Base-by-base conservation (phyloP, 2,888 invertebrate species). In the Megastigmus dorsalis region DNA sequence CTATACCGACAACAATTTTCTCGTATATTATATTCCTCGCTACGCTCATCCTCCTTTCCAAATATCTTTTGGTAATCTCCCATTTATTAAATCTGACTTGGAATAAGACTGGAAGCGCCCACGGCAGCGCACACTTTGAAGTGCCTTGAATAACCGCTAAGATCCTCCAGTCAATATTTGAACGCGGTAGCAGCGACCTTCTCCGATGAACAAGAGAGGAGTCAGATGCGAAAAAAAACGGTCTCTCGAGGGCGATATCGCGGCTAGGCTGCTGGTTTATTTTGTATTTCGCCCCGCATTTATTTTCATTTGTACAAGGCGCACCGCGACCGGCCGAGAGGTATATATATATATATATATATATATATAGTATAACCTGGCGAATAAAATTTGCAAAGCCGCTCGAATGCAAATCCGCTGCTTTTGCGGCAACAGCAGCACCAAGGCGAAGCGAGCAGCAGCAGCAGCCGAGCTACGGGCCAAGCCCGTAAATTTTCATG, bases 401-500 rank as follows among this genome's bases (percentile, higher is more conserved):
- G 73, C 69, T 73, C 69, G 76, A 73, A 76, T 73, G 76, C 69
- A 76, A 76, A 76, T 76, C 73, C 70, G n/a, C 13, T 52, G 69
- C 57, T 50, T 62, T 23, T 6, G 55, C 26, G 55, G 20, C 3
- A 15, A 54, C 23, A 36, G 28, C 26, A 28, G 52, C 28, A 52
- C 15, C 54, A 41, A 33, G 45, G 26, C 23, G 10, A n/a, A 26
- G 33, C 55, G 33, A 26, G 26, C 15, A 30, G 36, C 33, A 23
- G 45, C n/a, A 15, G 36, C 54, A 9, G 54, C n/a, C 10, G 23
- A n/a, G 33, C 10, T 13, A 33, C 43, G 38, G 28, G 74, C 71
- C 68, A 10, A 60, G 54, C 67, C 74, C 74, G 71, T 76, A 76
- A 76, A 76, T 78, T 76, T 72, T 68, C 77, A 71, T 68, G 71